These are phyloP conservation scores for Xestia ashworthii DNA, from an alignment of 2,888 invertebrate genomes.

Conservation along the genomic window DNA sequence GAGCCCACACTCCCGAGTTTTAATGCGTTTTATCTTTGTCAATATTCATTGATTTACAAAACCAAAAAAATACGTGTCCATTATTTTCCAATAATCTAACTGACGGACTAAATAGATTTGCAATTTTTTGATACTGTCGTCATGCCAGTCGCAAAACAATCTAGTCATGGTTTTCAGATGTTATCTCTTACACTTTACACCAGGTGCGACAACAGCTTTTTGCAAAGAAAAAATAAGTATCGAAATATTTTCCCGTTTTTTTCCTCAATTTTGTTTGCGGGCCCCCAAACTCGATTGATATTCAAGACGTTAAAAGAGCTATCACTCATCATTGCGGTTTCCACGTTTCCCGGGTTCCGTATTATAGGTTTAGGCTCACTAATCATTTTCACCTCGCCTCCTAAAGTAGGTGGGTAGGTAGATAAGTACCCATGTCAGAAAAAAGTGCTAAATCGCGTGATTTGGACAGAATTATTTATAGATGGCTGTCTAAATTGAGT, in stretches of 20 bases:
- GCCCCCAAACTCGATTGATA: constrained; percentile 50
- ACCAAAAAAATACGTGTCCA: too few relatives aligned
- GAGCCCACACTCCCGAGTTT: too few relatives aligned
- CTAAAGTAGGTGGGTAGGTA: constrained; percentile 1
- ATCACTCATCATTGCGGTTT: constrained; percentile 52
- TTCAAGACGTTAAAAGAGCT: constrained; percentile 51
- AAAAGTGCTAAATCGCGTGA: constrained; percentile 30
- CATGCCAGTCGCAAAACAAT: too few relatives aligned
- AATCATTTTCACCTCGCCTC: constrained; percentile 49
- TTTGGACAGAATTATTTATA: constrained; percentile 19
- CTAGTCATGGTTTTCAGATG: too few relatives aligned
- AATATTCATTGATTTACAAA: too few relatives aligned
- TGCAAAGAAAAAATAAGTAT: constrained; percentile 1
- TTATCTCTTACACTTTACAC: background rate
- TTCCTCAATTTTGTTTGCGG: background rate
- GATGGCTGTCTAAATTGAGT: background rate
- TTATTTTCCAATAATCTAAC: too few relatives aligned
- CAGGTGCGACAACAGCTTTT: background rate
- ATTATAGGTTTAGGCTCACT: constrained; percentile 38
- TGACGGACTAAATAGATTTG: too few relatives aligned
- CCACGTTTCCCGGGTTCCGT: constrained; percentile 38
- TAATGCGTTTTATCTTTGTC: too few relatives aligned
- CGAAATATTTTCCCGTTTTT: background rate
- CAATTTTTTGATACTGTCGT: too few relatives aligned
- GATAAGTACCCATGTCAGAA: constrained; percentile 22